Evolutionary conservation across 2,113 vertebrate species (phyloP), one percentile per base, ranked within the genome.

Genomic region (Gobius niger): DNA sequence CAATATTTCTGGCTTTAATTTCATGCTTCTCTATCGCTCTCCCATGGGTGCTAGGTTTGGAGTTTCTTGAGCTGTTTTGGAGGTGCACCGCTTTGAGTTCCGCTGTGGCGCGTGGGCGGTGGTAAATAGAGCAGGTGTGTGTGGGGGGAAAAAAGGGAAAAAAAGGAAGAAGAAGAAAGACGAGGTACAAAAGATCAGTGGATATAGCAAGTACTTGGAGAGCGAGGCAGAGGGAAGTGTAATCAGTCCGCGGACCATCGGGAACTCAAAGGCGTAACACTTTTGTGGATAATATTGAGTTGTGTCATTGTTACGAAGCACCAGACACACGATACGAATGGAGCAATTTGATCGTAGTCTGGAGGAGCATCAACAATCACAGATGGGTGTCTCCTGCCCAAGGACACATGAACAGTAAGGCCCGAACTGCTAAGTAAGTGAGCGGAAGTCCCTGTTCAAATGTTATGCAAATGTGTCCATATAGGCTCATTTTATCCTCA

Each of bases 71-170:
- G 73, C 65, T 83, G 73, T 84, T 57, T 84, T 82, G 56, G 73
- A 83, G 47, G 51, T 68, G 68, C 60, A 57, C 72, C 53, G 47
- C 61, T 63, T 65, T 70, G 34, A 12, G 12, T 56, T 9, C 13
- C 24, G 61, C 61, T 13, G 47, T 81, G 74, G 68, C 71, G 75
- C 61, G 86, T 84, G 67, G 87, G 86, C 76, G 85, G 85, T 82
- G 76, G 77, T 80, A 90, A 86, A 85, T 80, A 72, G 82, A 85
- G 85, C 85, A 88, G 85, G 85, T 89, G 86, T 87, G 52, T 34
- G 3, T 34, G 24, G 24, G 3, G 3, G 24, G 2, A 34, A 34
- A 54, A 54, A 86, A 80, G 3, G 24, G 2, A 34, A 34, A 54
- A 54, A 86, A 80, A n/a, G n/a, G n/a, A n/a, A n/a, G n/a, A 54